phyloP scores from a whole-genome alignment of 2,113 vertebrate genomes.

The Amazona vittata region DNA sequence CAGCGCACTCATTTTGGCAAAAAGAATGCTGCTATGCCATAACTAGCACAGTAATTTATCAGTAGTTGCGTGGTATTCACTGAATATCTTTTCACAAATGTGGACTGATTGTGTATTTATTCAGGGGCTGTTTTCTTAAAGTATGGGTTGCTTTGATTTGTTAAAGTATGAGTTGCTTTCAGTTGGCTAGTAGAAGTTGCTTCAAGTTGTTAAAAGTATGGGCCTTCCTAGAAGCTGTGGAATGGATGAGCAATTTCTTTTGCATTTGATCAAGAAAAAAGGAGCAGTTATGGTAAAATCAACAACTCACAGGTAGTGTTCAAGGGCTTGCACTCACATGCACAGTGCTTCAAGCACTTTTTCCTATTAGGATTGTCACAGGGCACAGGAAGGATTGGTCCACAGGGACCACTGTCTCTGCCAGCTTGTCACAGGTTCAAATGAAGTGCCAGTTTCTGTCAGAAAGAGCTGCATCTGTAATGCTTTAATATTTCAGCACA shows the following conservation, averaged over 20 bases:
- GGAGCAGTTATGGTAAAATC: background rate
- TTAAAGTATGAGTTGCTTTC: background rate
- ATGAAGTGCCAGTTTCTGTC: background rate
- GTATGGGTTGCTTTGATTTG: background rate
- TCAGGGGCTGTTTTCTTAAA: background rate
- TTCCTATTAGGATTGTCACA: background rate
- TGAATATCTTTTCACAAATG: background rate
- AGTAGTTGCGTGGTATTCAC: background rate
- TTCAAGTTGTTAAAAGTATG: background rate
- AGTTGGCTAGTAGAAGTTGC: background rate
- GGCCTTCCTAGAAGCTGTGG: background rate
- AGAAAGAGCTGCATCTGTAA: background rate
- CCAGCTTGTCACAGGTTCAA: background rate
- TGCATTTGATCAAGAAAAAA: background rate
- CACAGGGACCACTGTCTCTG: background rate
- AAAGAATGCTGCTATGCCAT: background rate
- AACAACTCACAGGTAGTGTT: background rate
- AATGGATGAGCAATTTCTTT: background rate
- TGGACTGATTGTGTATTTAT: background rate
- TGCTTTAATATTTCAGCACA: background rate
- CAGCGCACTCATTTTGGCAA: background rate
- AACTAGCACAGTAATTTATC: background rate
- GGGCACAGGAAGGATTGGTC: background rate
- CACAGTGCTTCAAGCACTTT: background rate
- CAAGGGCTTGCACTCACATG: background rate